Base-by-base conservation (phyloP, 64 coral and sea anemone species). In the Actinia tenebrosa region DNA sequence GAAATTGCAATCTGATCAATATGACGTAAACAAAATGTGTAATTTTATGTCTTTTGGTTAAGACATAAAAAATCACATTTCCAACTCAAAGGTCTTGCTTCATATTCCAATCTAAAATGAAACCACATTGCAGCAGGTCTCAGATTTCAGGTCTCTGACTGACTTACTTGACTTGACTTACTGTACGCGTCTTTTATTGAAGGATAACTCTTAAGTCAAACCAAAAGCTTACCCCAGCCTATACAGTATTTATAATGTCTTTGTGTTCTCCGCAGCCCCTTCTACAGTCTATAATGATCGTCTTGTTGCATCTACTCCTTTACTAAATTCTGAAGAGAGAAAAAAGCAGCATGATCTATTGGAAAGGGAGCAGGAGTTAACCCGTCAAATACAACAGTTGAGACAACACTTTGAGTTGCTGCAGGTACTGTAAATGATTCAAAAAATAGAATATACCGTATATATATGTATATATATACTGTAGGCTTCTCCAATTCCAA, bases 401-500 rank as follows among this genome's bases (percentile, higher is more conserved):
- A 88, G 90, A 53, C 85, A 93, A 60, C 94, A 92, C 91, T 93
- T 93, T 77, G 88, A 97, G 53, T 80, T 97, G 20, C 85, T 97
- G 8, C 94, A 97, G 91, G 94, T 92, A 42, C 10, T 37, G 30
- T 37, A 42, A 10, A 75, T 43, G 7, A 42, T 27, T 30, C 7
- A 75, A 75, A 9, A 30, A 30, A 23, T n/a, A 23, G 63, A 66
- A 66, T n/a, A n/a, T 66, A 61, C 4, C 3, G 30, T 37, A 37
- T 37, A 37, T 37, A 37, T 37, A 37, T 1, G 1, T 37, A 37
- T 37, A 37, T 37, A 37, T 37, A 37, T 37, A 37, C 30, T 37
- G 1, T 37, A 37, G 30, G 30, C 30, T 37, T 37, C 30, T 37
- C 30, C 30, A 37, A 37, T 37, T 37, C 30, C 30, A 37, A 37